These are phyloP conservation scores for Xenopus tropicalis DNA, from an alignment of 2,113 vertebrate species.

Conservation along the genomic window DNA sequence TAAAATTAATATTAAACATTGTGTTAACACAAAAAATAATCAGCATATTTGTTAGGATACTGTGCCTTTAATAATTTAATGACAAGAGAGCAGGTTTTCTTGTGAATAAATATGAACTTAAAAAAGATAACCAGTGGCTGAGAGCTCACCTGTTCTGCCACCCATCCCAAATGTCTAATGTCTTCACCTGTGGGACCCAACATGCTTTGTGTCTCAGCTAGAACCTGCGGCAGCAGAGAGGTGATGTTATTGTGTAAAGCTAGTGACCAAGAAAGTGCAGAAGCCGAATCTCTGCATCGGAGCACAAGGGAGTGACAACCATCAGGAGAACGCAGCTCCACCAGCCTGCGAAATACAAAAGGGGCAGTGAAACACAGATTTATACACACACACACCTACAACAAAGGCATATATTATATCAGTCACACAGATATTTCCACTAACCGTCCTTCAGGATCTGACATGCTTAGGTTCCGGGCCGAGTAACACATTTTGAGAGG, in stretches of 20 bases:
- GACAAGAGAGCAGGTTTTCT: too few species aligned
- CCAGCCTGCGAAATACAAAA: slow-evolving; percentile 66
- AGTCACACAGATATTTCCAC: slow-evolving; percentile 29
- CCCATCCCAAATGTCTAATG: slow-evolving; percentile 90
- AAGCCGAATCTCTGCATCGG: slow-evolving; percentile 85
- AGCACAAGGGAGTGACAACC: slow-evolving; percentile 88
- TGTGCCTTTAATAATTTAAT: too few species aligned
- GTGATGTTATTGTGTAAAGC: slow-evolving; percentile 89
- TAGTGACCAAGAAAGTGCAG: slow-evolving; percentile 88
- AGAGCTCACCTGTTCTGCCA: slow-evolving; percentile 84
- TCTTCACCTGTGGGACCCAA: slow-evolving; percentile 71
- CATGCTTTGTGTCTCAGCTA: slow-evolving; percentile 84
- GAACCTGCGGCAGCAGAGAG: slow-evolving; percentile 86
- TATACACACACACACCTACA: neutral
- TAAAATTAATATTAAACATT: too few species aligned
- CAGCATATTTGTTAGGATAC: too few species aligned
- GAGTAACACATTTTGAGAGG: slow-evolving; percentile 95
- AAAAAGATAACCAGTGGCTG: too few species aligned
- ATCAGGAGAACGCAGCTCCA: slow-evolving; percentile 93
- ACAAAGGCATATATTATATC: neutral
- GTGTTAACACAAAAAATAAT: too few species aligned
- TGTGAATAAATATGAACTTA: too few species aligned
- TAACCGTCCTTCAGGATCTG: slow-evolving; percentile 93
- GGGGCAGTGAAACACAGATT: neutral
- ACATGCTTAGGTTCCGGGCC: slow-evolving; percentile 92